Percentiles rank a stretch among this genome's conserved stretches.
Conservation (phyloP, 2,113 vertebrate genomes). For the Siniperca chuatsi region DNA sequence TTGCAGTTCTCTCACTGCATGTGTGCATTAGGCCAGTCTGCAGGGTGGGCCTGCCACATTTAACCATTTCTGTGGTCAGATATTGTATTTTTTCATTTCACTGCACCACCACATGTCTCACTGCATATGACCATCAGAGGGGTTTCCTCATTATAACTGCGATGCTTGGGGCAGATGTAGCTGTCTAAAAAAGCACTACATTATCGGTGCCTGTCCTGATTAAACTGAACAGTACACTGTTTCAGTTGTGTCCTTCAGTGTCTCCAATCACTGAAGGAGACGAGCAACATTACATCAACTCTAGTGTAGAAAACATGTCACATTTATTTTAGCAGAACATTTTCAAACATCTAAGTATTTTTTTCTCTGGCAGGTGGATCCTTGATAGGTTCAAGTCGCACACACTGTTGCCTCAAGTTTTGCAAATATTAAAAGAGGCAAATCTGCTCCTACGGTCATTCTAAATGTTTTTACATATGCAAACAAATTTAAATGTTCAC, state of each 20-base stretch:
- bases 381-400: background rate
- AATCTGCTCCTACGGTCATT: background rate
- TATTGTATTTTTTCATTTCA: constrained; percentile 3
- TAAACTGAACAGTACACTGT: constrained; percentile 21
- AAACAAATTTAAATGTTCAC: no score
- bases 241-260: background rate
- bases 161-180: constrained; percentile 5
- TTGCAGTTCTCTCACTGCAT: background rate
- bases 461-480: background rate
- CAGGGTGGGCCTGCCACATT: background rate
- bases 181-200: background rate
- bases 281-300: constrained; percentile 1
- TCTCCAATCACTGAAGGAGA: constrained; percentile 20
- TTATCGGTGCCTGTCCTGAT: constrained; percentile 27
- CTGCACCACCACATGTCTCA: background rate
- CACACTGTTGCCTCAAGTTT: no score
- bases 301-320: background rate
- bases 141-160: constrained; percentile 22
- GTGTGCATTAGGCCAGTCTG: background rate
- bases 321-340: constrained; percentile 1
- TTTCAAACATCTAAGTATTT: constrained; percentile 1
- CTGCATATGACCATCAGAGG: background rate
- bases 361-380: background rate
- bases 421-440: background rate
- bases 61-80: background rate